Base-by-base conservation (phyloP, 2,113 vertebrate genomes). In the Tachysurus vachellii region DNA sequence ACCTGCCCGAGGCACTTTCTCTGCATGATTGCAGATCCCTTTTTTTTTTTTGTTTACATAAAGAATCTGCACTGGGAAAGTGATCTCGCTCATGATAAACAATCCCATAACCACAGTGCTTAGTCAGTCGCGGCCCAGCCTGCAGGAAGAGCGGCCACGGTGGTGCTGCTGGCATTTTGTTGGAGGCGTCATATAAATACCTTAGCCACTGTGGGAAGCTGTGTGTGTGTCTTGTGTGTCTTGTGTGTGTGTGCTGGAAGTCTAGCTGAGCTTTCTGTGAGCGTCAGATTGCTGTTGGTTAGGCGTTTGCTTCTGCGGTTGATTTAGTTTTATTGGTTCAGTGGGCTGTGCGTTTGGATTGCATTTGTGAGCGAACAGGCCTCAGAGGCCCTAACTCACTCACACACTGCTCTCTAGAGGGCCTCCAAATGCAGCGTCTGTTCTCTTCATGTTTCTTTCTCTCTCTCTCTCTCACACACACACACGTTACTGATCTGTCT, bases 391-490 rank as follows among this genome's bases (percentile, higher is more conserved):
- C 66, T 82, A 87, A 89, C 64, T 80, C 64, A 13, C 83, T 89
- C 81, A 56, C 88, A 85, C 83, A 81, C 68, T 82, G 68, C 88
- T 89, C 88, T 87, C 85, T 82, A 87, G 88, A 89, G 82, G 86
- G 86, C 88, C 85, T 87, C 85, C 82, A 87, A 89, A 85, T 70
- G 68, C 76, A 82, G 23, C 10, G n/a, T 82, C 88, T 89, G 82
- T 85, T 85, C 64, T 76, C 61, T 83, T 36, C 59, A 50, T 68
- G 80, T 79, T 26, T 17, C 47, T 76, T 28, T 31, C 50, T 9
- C 26, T 36, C 26, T 28, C 53, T 31, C 76, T 16, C 11, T 16
- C n/a, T 85, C 56, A 68, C 83, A 70, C 57, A 82, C 79, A 50
- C 54, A 31, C 54, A 14, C 10, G 6, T 56, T 28, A 56, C 75